A percentile compares a stretch with the other conserved stretches of the same genome.
Evolutionary conservation across 2,797 vertebrate genomes (phyloP).

Genomic region (Coreius guichenoti): DNA sequence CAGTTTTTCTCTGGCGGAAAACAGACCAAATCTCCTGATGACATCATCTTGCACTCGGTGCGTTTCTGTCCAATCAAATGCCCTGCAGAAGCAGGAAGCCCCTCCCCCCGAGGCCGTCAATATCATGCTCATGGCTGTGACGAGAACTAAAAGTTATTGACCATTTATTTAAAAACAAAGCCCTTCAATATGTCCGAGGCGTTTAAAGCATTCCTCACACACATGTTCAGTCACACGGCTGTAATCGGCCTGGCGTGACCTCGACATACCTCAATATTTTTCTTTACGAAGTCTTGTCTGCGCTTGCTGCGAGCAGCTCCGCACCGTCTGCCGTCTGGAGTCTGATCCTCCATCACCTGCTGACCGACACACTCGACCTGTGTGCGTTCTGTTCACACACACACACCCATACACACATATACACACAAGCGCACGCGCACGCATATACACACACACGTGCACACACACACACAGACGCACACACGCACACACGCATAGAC

Average conservation of each 20-base stretch:
- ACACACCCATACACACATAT: not conserved
- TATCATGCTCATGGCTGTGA: not conserved
- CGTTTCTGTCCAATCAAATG: not conserved
- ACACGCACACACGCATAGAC: not conserved
- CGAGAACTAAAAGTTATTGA: not conserved
- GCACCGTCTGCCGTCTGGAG: slow-evolving; percentile 61
- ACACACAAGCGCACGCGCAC: not conserved
- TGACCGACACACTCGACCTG: not conserved
- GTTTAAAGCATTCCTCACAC: slow-evolving; percentile 53
- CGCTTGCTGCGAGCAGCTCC: slow-evolving; percentile 68
- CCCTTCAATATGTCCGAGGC: slow-evolving; percentile 12
- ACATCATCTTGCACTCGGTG: not conserved
- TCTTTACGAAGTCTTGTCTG: slow-evolving; percentile 87
- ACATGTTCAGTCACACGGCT: slow-evolving; percentile 50
- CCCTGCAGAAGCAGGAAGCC: not conserved
- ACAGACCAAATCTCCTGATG: not conserved
- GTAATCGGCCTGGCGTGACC: slow-evolving; percentile 64
- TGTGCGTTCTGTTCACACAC: slow-evolving; percentile 50
- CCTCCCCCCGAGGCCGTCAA: not conserved
- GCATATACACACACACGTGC: not conserved
- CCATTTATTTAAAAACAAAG: not conserved
- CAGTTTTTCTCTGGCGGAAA: not conserved
- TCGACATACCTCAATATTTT: slow-evolving; percentile 91
- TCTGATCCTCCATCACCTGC: slow-evolving; percentile 61
- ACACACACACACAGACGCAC: not conserved